Conservation (phyloP, 2,888 invertebrate genomes). For the Drosophila pegasa region DNA sequence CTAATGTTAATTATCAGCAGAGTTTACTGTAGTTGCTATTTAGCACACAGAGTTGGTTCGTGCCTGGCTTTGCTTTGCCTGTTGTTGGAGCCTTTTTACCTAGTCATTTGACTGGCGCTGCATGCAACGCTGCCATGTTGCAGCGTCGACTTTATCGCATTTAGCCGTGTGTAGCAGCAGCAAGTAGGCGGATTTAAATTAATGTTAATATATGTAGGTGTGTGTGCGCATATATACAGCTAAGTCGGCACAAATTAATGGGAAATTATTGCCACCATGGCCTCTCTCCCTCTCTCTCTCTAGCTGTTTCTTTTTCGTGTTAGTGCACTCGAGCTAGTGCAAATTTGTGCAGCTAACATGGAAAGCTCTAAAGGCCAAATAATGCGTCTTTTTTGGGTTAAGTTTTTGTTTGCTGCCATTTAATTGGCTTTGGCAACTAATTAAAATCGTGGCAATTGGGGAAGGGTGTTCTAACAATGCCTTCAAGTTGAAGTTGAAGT, state of each 20-base stretch:
- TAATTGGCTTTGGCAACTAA: slow-evolving; percentile 54
- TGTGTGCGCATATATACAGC: slow-evolving; percentile 37
- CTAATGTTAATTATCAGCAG: slow-evolving; percentile 10
- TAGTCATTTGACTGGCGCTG: slow-evolving; percentile 17
- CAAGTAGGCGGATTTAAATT: slow-evolving; percentile 57
- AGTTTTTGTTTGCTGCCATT: slow-evolving; percentile 29
- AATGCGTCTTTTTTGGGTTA: slow-evolving; percentile 23
- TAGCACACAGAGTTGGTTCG: slow-evolving; percentile 6
- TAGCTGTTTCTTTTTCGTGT: neutral
- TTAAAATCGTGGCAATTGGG: slow-evolving; percentile 32
- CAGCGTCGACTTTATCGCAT: slow-evolving; percentile 29
- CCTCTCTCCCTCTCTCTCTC: neutral
- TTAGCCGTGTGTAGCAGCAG: slow-evolving; percentile 15
- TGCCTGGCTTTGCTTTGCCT: slow-evolving; percentile 14
- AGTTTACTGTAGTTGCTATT: slow-evolving; percentile 13
- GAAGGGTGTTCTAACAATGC: neutral
- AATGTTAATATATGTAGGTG: slow-evolving; percentile 23
- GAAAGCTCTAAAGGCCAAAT: slow-evolving; percentile 26
- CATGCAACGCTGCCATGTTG: slow-evolving; percentile 35
- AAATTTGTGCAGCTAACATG: slow-evolving; percentile 35
- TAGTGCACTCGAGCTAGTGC: slow-evolving; percentile 36
- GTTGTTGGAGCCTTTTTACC: slow-evolving; percentile 7
- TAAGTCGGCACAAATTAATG: slow-evolving; percentile 68
- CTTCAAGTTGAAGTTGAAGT: neutral
- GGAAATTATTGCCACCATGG: slow-evolving; percentile 50